Evolutionary conservation across 2,113 vertebrate species (phyloP).

Genomic region (Phrynosoma blainvillii): DNA sequence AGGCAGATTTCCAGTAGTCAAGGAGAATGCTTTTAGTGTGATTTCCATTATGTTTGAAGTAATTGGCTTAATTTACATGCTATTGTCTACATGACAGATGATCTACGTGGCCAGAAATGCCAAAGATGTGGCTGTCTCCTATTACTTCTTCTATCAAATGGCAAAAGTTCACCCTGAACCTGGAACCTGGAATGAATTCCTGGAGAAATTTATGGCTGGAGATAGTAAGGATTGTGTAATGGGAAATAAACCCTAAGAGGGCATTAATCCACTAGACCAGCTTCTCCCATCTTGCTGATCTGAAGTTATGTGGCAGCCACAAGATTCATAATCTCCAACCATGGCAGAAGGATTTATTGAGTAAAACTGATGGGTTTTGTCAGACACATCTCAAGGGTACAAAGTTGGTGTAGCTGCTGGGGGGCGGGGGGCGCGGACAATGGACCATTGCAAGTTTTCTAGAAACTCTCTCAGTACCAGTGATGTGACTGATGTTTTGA

Average conservation of each 20-base stretch:
- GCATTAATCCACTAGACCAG: not conserved
- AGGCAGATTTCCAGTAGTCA: not conserved
- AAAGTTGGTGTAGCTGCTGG: too few species aligned
- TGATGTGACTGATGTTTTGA: not conserved
- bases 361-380: too few species aligned
- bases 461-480: not conserved
- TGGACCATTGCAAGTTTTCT: too few species aligned
- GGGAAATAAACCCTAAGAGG: not conserved
- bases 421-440: too few species aligned
- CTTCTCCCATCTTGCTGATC: not conserved
- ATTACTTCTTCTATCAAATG: constrained; percentile 81
- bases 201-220: constrained; percentile 78
- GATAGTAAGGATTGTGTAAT: constrained; percentile 51
- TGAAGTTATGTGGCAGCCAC: not conserved
- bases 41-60: rapidly evolving
- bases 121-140: constrained; percentile 81
- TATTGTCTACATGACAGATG: constrained; percentile 61
- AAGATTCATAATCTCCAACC: not conserved
- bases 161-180: constrained; percentile 72
- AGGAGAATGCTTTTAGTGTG: not conserved
- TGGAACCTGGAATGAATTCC: constrained; percentile 78
- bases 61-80: not conserved
- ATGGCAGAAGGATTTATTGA: too few species aligned
- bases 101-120: constrained; percentile 82
- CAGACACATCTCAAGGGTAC: too few species aligned